phyloP scores from a whole-genome alignment of 2,797 vertebrate species.

The Scarus forsteni region DNA sequence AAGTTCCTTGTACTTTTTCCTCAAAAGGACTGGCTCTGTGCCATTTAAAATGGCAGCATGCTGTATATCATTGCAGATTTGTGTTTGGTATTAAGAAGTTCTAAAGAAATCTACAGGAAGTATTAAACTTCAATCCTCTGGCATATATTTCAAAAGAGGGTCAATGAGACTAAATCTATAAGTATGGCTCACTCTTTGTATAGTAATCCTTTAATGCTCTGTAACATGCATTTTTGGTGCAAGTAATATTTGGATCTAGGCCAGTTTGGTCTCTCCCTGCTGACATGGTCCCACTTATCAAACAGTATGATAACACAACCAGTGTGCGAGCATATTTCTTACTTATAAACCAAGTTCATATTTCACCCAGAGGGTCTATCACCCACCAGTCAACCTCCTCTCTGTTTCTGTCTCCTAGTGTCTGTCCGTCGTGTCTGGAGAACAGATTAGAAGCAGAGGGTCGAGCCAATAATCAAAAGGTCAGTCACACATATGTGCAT shows the following conservation, averaged over 20 bases:
- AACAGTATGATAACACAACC: neutral
- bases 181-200: neutral
- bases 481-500: conserved; percentile 40
- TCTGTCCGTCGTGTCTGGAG: conserved; percentile 37
- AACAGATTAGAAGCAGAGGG: conserved; percentile 54
- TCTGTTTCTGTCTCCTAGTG: conserved; percentile 27
- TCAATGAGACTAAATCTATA: neutral
- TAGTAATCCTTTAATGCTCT: neutral
- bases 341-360: conserved; percentile 12
- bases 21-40: no score
- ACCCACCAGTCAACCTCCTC: conserved; percentile 4
- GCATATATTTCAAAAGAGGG: neutral
- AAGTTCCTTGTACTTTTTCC: neutral
- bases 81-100: no score
- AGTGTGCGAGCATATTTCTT: neutral
- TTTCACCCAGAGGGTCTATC: conserved; percentile 6
- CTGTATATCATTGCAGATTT: no score
- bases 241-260: neutral
- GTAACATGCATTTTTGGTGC: neutral
- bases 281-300: neutral
- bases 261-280: neutral
- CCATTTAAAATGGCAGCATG: no score
- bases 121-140: neutral
- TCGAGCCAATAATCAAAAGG: conserved; percentile 31
- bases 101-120: neutral